Base-by-base conservation (phyloP, 2,888 invertebrate species). In the Epinotia brunnichana region DNA sequence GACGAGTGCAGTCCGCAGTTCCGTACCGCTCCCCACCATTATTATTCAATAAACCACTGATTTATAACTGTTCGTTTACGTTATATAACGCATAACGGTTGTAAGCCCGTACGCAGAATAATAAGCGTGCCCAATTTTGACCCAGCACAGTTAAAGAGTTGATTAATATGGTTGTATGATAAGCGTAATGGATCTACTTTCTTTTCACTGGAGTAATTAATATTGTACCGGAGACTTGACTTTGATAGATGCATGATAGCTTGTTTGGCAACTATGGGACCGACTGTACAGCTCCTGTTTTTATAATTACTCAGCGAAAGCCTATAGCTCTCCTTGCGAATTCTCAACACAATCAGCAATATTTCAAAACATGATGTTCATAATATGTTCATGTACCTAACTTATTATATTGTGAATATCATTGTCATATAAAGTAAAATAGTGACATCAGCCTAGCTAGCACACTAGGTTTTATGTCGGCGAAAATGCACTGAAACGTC, bases 151-250 rank as follows among this genome's bases (percentile, higher is more conserved):
- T 62, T 60, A 67, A 70, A 41, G 17, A 54, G 29, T 73, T 63
- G 68, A 73, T 69, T 73, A 73, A 73, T 73, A 69, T 57, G 62
- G 51, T 51, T 35, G 56, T 53, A 39, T 57, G 73, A 73, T 73
- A 73, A 73, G 63, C 69, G 62, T 63, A 73, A 73, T 73, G 69
- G 73, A 62, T 69, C 63, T 63, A 69, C 73, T 73, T 73, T 73
- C 73, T 41, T 41, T 73, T 73, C 53, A 63, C 53, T 35, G 7
- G 57, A 69, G 68, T 69, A 73, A 73, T 69, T 73, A 68, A 73
- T 73, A 56, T 59, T 59, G 44, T 57, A 19, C 57, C 24, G 53
- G 69, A 59, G 56, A 56, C 56, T 56, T 59, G 66, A 56, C 66
- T 56, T 66, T 66, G 66, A 66, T 24, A 41, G 54, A 66, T 66